Conservation (phyloP, 2,888 invertebrate species). For the Keiferia lycopersicella region DNA sequence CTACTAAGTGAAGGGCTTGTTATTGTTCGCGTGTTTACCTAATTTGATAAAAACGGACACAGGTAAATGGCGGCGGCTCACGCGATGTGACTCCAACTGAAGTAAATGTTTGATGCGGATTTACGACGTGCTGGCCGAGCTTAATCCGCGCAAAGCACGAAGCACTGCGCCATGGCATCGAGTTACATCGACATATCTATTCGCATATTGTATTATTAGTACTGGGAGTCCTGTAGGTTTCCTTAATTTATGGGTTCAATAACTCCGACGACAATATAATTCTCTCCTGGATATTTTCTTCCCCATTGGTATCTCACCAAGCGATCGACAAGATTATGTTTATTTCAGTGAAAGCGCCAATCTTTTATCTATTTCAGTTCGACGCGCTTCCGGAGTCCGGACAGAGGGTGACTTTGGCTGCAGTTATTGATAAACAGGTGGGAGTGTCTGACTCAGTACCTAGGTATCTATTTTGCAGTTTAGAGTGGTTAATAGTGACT, state of each 20-base stretch:
- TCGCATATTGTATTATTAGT: too few species aligned
- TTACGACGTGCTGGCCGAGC: background rate
- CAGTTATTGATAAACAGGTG: background rate
- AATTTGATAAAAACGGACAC: constrained; percentile 4
- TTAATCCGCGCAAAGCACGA: background rate
- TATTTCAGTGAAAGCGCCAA: background rate
- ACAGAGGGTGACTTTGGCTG: background rate
- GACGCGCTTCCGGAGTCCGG: background rate
- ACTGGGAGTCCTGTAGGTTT: too few species aligned
- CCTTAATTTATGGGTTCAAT: background rate
- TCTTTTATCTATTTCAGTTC: background rate
- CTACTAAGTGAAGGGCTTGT: background rate
- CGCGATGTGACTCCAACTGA: background rate
- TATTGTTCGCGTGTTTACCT: constrained; percentile 3
- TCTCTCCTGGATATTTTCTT: background rate
- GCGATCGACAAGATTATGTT: background rate
- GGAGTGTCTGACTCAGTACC: too few species aligned
- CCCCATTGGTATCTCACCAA: background rate
- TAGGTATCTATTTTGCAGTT: too few species aligned
- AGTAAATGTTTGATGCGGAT: background rate
- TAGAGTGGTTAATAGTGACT: too few species aligned
- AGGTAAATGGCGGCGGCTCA: background rate
- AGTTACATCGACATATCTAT: background rate
- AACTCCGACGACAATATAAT: background rate
- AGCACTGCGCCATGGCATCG: background rate